phyloP scores from a whole-genome alignment of 2,797 vertebrate genomes.

The Decapterus maruadsi region DNA sequence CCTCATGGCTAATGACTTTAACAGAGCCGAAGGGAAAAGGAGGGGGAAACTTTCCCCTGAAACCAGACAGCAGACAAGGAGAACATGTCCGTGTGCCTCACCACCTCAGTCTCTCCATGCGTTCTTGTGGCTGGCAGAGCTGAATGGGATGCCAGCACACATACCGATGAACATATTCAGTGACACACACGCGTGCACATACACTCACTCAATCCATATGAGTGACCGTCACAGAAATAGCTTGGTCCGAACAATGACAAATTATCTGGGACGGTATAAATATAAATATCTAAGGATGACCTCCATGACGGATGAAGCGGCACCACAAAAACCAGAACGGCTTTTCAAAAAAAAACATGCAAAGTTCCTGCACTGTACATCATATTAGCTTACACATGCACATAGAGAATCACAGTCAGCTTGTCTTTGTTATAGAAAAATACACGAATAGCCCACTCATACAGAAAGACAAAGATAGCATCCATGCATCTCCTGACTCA shows the following conservation, averaged over 20 bases:
- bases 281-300: conserved; percentile 3
- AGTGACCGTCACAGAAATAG: conserved; percentile 1
- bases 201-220: background rate
- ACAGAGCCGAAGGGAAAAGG: conserved; percentile 47
- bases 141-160: conserved; percentile 65
- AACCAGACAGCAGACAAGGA: conserved; percentile 19
- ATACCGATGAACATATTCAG: background rate
- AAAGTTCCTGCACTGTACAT: background rate
- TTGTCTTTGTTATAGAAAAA: background rate
- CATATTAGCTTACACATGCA: background rate
- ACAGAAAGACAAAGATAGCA: conserved; percentile 23
- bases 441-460: background rate
- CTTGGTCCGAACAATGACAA: background rate
- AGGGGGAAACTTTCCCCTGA: conserved; percentile 20
- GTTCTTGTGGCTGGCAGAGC: conserved; percentile 78
- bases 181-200: background rate
- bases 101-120: conserved; percentile 83
- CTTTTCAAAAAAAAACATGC: background rate
- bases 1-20: conserved; percentile 62
- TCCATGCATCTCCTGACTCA: conserved; percentile 63
- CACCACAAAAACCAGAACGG: background rate
- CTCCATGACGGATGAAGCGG: conserved; percentile 9
- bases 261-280: conserved; percentile 5
- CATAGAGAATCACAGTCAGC: background rate
- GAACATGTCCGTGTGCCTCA: conserved; percentile 76